phyloP scores from a whole-genome alignment of 2,113 vertebrate genomes.

The Cisticola juncidis region DNA sequence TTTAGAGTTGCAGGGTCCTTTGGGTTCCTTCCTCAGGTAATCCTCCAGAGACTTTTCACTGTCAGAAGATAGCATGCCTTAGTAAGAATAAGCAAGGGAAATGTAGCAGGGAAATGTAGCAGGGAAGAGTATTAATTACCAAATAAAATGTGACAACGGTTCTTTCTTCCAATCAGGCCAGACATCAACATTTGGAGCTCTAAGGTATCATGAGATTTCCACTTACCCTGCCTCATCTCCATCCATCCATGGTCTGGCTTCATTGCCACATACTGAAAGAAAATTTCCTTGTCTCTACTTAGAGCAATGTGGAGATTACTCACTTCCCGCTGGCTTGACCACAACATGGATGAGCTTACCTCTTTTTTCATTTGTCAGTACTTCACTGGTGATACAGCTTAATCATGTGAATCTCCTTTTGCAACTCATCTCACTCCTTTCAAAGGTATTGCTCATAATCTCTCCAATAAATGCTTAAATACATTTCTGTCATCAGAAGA shows the following conservation, averaged over 20 bases:
- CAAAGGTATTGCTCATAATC: background rate
- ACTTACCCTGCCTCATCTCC: background rate
- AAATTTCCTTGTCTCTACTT: background rate
- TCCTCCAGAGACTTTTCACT: background rate
- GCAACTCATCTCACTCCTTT: background rate
- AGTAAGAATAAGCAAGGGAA: background rate
- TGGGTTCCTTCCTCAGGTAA: background rate
- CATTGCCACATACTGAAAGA: background rate
- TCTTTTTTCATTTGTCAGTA: background rate
- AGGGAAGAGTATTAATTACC: background rate
- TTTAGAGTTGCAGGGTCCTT: background rate
- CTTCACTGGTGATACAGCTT: background rate
- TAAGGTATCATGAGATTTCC: background rate
- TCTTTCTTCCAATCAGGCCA: background rate
- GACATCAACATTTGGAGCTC: background rate
- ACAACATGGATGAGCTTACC: background rate
- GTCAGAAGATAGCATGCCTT: background rate
- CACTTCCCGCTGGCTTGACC: background rate
- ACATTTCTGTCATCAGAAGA: background rate
- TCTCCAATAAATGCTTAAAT: background rate
- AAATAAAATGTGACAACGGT: background rate
- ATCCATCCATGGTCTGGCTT: background rate
- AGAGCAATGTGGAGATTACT: background rate
- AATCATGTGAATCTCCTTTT: background rate
- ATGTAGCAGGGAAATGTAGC: rapidly evolving